phyloP scores from a whole-genome alignment of 2,797 vertebrate genomes.

The Rhabdophis nuchalis region DNA sequence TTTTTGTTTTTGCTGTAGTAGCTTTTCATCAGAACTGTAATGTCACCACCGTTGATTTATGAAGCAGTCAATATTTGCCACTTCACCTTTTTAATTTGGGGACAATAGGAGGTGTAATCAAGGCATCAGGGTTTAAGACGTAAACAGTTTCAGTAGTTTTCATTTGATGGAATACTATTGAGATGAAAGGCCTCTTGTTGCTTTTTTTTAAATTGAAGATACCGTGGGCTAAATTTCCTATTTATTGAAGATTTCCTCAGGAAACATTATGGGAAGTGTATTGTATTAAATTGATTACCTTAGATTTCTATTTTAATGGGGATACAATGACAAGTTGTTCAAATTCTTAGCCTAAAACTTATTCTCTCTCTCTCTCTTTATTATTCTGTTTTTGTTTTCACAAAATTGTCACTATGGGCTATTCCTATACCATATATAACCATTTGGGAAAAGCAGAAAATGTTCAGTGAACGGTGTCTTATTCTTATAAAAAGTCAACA shows the following conservation, averaged over 20 bases:
- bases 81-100: not conserved
- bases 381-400: not conserved
- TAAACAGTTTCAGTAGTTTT: not conserved
- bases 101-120: not conserved
- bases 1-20: not conserved
- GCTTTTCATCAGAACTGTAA: not conserved
- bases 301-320: not conserved
- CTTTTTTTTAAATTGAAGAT: not conserved
- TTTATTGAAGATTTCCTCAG: not conserved
- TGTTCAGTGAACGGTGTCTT: not conserved
- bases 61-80: not conserved
- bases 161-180: not conserved
- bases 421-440: rapidly evolving
- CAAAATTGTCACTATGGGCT: not conserved
- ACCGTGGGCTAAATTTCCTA: not conserved
- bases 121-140: not conserved
- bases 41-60: not conserved
- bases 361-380: not conserved
- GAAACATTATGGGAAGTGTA: not conserved
- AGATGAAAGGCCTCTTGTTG: not conserved
- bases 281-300: not conserved
- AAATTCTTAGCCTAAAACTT: not conserved
- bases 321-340: not conserved
- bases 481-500: not conserved
- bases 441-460: not conserved